Evolutionary conservation across 2,888 invertebrate species (phyloP).

Genomic region (Sesia apiformis): DNA sequence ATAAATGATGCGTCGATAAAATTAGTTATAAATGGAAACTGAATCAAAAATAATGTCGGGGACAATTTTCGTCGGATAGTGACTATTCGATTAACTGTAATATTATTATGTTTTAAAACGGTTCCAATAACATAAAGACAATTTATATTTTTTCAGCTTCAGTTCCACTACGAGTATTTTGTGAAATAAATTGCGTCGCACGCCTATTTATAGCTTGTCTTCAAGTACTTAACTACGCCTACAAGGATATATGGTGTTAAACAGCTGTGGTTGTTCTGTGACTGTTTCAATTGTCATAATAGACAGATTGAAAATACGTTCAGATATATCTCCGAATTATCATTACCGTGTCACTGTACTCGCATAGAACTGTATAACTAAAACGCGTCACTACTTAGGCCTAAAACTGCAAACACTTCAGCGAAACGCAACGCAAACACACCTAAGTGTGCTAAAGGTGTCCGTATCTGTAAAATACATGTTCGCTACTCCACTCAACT

Average conservation of each 20-base stretch:
- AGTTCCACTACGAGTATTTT: too few species aligned
- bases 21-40: too few species aligned
- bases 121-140: too few species aligned
- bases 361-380: not conserved
- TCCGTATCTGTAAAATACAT: not conserved
- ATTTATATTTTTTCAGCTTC: too few species aligned
- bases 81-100: too few species aligned
- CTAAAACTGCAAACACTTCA: not conserved
- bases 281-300: too few species aligned
- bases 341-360: not conserved
- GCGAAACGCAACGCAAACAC: not conserved
- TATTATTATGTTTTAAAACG: too few species aligned
- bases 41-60: too few species aligned
- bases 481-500: not conserved
- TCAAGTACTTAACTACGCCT: not conserved
- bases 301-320: too few species aligned
- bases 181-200: too few species aligned
- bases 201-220: not conserved
- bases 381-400: not conserved
- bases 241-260: not conserved
- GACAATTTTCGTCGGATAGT: too few species aligned
- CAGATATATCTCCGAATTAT: not conserved
- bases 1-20: too few species aligned
- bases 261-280: not conserved
- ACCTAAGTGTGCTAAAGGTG: not conserved